Evolutionary conservation across 35 echinoderm and acorn worm genomes (phyloP).

Genomic region (Ptychodera flava): DNA sequence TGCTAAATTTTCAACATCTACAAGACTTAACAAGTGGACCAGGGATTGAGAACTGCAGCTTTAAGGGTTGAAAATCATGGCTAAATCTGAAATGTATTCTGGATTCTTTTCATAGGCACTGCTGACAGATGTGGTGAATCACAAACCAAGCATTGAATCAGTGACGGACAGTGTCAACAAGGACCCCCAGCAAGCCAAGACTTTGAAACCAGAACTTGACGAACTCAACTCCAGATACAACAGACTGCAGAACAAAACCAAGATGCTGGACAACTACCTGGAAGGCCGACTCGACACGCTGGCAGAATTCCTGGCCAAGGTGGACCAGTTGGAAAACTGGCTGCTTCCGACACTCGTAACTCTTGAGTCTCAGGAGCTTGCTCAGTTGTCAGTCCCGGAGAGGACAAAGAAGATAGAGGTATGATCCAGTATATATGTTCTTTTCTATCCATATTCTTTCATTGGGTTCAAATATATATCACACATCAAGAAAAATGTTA

Average conservation of each 20-base stretch:
- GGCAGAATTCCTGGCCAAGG: constrained; percentile 73
- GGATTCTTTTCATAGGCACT: background rate
- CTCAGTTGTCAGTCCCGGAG: background rate
- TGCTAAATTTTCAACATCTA: too few species aligned
- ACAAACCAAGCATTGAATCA: background rate
- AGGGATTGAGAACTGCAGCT: too few species aligned
- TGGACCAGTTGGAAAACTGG: constrained; percentile 86
- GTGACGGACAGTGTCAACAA: background rate
- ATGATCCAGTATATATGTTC: too few species aligned
- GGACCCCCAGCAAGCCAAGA: constrained; percentile 54
- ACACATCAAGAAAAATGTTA: too few species aligned
- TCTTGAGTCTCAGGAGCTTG: constrained; percentile 30
- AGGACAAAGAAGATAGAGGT: background rate
- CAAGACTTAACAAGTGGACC: too few species aligned
- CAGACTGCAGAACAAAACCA: background rate
- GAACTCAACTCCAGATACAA: constrained; percentile 56
- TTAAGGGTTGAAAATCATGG: too few species aligned
- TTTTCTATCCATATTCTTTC: too few species aligned
- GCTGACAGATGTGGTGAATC: background rate
- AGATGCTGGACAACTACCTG: background rate
- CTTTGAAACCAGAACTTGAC: constrained; percentile 66
- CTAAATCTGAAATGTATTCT: too few species aligned
- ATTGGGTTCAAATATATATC: too few species aligned
- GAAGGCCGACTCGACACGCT: constrained; percentile 47
- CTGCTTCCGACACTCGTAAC: constrained; percentile 64